phyloP scores from a whole-genome alignment of 2,888 invertebrate genomes.

The Clostera curtula region DNA sequence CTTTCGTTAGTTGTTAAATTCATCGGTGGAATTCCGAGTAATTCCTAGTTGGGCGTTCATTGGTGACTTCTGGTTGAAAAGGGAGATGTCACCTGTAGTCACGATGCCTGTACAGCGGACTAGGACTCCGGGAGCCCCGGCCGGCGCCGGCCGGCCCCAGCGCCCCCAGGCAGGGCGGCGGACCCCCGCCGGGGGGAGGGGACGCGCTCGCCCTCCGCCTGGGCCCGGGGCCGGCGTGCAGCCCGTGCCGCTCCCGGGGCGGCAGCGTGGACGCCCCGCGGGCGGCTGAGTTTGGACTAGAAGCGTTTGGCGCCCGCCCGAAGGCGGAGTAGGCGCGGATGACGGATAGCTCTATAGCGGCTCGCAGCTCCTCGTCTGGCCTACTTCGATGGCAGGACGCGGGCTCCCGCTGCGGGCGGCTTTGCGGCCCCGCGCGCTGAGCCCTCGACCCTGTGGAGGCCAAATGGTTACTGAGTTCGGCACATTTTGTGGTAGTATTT shows the following conservation, averaged over 20 bases:
- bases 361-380: conserved; percentile 50
- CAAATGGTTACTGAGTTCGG: conserved; percentile 25
- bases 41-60: too few species aligned
- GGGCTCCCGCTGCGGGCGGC: conserved; percentile 19
- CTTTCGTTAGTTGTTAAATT: too few species aligned
- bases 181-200: conserved; percentile 6
- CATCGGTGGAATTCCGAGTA: too few species aligned
- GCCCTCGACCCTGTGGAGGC: conserved; percentile 41
- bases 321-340: conserved; percentile 35
- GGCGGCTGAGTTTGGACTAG: not conserved
- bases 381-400: too few species aligned
- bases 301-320: not conserved
- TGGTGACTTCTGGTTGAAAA: too few species aligned
- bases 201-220: conserved; percentile 5
- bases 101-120: conserved; percentile 2
- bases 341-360: conserved; percentile 55
- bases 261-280: conserved; percentile 1
- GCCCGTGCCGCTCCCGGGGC: conserved; percentile 1
- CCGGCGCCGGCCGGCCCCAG: conserved; percentile 2
- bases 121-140: conserved; percentile 9
- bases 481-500: conserved; percentile 28
- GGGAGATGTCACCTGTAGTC: conserved; percentile 28
- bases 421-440: conserved; percentile 33
- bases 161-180: conserved; percentile 9
- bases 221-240: conserved; percentile 15